These are phyloP conservation scores for Dicerorhinus sumatrensis DNA, from an alignment of 2,113 vertebrate genomes.

Conservation along the genomic window DNA sequence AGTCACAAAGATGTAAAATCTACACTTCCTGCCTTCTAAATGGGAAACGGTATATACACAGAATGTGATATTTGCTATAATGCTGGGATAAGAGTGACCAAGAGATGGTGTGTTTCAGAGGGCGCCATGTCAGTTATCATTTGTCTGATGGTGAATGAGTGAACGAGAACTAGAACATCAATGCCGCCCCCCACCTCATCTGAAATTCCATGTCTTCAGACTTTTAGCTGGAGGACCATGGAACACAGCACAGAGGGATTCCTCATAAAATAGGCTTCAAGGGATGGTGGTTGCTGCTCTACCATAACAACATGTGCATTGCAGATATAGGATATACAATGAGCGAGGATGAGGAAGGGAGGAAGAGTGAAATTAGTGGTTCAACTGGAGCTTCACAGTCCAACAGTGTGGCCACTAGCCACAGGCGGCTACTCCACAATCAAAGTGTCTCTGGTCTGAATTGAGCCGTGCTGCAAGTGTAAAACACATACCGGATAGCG, in stretches of 20 bases:
- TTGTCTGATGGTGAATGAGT: not conserved
- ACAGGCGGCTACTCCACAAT: accelerated
- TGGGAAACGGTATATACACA: not conserved
- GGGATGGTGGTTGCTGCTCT: accelerated
- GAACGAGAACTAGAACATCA: accelerated
- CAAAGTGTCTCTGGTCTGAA: accelerated
- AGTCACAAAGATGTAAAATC: not conserved
- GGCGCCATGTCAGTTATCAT: accelerated
- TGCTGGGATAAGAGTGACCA: accelerated
- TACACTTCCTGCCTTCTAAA: not conserved
- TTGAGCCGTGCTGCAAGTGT: accelerated
- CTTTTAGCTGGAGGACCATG: not conserved
- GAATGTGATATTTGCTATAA: accelerated
- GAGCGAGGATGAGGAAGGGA: accelerated
- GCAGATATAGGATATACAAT: accelerated
- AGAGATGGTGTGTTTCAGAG: not conserved
- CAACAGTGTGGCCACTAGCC: accelerated
- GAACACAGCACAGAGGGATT: accelerated
- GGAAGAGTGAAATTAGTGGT: no score
- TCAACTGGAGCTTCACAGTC: accelerated
- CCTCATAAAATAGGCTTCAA: not conserved
- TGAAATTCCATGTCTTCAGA: not conserved
- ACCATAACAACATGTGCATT: accelerated
- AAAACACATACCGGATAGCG: accelerated
- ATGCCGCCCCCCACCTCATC: no score